phyloP scores from a whole-genome alignment of 2,888 invertebrate species.

The Margaritifera margaritifera region DNA sequence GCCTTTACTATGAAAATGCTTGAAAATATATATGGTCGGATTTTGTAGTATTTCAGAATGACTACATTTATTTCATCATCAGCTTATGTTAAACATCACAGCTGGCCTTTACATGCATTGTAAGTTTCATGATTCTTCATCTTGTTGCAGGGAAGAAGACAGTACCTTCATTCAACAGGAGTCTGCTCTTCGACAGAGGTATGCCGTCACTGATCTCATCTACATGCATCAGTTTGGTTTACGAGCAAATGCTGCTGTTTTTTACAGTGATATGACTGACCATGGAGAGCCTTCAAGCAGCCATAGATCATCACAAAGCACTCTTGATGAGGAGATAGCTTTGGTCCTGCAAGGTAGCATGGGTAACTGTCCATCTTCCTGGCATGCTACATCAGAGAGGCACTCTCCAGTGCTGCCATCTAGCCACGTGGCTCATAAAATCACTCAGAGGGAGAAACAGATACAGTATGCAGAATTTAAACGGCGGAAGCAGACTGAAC shows the following conservation, averaged over 20 bases:
- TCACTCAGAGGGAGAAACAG: conserved; percentile 50
- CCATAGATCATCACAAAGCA: too few relatives aligned
- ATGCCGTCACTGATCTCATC: conserved; percentile 51
- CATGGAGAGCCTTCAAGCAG: too few relatives aligned
- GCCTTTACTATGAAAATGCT: too few relatives aligned
- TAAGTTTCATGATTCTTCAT: background rate
- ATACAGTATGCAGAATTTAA: conserved; percentile 49
- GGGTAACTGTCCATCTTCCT: conserved; percentile 60
- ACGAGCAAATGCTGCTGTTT: too few relatives aligned
- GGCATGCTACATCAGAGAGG: conserved; percentile 57
- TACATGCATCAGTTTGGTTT: conserved; percentile 18
- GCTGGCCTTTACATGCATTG: background rate
- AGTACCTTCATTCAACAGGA: conserved; percentile 64
- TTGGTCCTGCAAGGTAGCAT: conserved; percentile 36
- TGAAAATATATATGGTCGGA: too few relatives aligned
- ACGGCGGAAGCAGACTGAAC: conserved; percentile 34
- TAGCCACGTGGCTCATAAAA: conserved; percentile 54
- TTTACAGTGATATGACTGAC: too few relatives aligned
- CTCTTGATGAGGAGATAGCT: conserved; percentile 26
- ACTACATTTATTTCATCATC: too few relatives aligned
- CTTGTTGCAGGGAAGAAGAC: conserved; percentile 56
- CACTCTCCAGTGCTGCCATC: conserved; percentile 65
- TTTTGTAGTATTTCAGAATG: too few relatives aligned
- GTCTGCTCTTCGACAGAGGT: conserved; percentile 41
- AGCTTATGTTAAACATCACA: too few relatives aligned